A percentile compares a stretch with the other conserved stretches of the same genome.
Evolutionary conservation across 2,888 invertebrate genomes (phyloP).

Genomic region (Timandra comae): DNA sequence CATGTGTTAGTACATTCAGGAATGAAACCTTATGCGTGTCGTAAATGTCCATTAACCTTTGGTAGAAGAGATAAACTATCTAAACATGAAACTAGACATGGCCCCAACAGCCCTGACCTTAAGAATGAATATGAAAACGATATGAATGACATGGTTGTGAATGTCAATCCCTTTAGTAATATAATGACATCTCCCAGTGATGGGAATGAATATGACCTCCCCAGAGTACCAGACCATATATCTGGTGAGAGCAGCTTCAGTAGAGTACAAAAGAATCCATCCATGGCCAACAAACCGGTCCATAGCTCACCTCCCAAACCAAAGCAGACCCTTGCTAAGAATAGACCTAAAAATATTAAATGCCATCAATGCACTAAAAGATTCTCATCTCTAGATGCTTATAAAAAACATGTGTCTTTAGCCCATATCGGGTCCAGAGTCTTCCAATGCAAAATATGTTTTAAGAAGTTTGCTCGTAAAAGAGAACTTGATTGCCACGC

Average conservation of each 20-base stretch:
- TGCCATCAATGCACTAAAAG: constrained; percentile 72
- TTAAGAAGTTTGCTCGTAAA: constrained; percentile 81
- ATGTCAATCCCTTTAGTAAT: constrained; percentile 77
- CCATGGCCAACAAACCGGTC: constrained; percentile 39
- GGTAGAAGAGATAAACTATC: constrained; percentile 81
- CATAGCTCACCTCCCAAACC: constrained; percentile 51
- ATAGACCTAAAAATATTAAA: constrained; percentile 68
- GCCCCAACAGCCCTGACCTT: constrained; percentile 46
- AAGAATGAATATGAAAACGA: constrained; percentile 50
- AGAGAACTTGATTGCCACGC: constrained; percentile 83
- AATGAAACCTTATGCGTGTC: constrained; percentile 80
- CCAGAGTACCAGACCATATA: constrained; percentile 71
- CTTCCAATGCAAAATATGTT: constrained; percentile 80
- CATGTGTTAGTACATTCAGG: constrained; percentile 82
- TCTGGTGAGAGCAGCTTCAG: constrained; percentile 66
- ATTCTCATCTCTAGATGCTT: constrained; percentile 69
- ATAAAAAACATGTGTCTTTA: constrained; percentile 71
- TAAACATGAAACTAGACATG: constrained; percentile 81
- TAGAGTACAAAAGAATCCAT: constrained; percentile 51
- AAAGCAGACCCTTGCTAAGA: constrained; percentile 47
- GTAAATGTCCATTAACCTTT: constrained; percentile 81
- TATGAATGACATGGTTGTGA: constrained; percentile 76
- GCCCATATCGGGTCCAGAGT: constrained; percentile 74
- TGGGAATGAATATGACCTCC: constrained; percentile 60
- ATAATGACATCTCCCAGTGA: constrained; percentile 62